A percentile compares a stretch with the other conserved stretches of the same genome.
These are phyloP conservation scores for Thera britannica DNA, from an alignment of 2,888 invertebrate species.

Conservation along the genomic window DNA sequence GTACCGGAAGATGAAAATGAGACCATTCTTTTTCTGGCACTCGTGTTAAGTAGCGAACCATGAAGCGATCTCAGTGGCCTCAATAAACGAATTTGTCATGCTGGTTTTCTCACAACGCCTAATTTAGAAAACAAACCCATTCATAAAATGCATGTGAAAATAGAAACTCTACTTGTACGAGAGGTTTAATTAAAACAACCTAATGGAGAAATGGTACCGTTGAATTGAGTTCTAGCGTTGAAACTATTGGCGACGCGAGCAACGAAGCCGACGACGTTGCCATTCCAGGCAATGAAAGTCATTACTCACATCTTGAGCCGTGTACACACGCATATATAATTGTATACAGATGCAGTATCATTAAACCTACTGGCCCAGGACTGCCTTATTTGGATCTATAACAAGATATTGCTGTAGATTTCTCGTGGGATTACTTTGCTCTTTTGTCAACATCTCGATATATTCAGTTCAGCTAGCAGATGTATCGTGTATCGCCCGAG, in stretches of 20 bases:
- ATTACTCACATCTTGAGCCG: conserved; percentile 60
- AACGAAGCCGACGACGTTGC: conserved; percentile 60
- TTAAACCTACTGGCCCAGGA: conserved; percentile 56
- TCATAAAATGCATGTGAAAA: conserved; percentile 26
- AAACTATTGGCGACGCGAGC: conserved; percentile 54
- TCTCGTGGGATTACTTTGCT: conserved; percentile 62
- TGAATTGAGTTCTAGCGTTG: conserved; percentile 56
- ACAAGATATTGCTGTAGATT: conserved; percentile 56
- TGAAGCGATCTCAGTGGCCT: conserved; percentile 60
- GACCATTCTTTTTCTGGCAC: conserved; percentile 54
- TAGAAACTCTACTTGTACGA: conserved; percentile 30
- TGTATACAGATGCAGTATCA: conserved; percentile 53
- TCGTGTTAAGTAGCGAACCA: conserved; percentile 52
- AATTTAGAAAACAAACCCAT: conserved; percentile 31
- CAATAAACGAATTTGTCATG: conserved; percentile 54
- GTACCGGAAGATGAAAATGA: conserved; percentile 46
- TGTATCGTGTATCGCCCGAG: conserved; percentile 40
- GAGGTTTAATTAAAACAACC: conserved; percentile 34
- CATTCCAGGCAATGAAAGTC: conserved; percentile 80
- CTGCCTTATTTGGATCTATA: conserved; percentile 63
- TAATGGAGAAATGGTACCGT: conserved; percentile 63
- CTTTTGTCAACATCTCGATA: conserved; percentile 50
- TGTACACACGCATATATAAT: conserved; percentile 47
- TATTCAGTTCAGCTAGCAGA: conserved; percentile 42
- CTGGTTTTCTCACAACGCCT: conserved; percentile 37